Evolutionary conservation across 2,113 vertebrate genomes (phyloP).

Genomic region (Crypturellus undulatus): DNA sequence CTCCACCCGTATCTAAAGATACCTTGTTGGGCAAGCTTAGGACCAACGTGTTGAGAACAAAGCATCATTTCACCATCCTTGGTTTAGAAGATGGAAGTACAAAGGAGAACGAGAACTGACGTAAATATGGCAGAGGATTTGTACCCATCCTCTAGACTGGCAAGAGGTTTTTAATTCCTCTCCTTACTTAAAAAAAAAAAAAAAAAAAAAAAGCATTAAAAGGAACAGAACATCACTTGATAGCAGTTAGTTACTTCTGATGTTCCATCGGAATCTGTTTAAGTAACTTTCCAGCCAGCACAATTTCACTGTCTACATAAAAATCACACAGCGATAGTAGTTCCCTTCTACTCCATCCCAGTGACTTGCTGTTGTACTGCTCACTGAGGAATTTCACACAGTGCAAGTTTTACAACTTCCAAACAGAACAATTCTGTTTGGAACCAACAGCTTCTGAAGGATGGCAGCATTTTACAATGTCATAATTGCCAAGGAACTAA

Average conservation of each 20-base stretch:
- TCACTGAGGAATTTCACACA: neutral
- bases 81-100: neutral
- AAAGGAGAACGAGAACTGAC: neutral
- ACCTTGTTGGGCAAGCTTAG: neutral
- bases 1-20: accelerated
- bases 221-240: neutral
- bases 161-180: neutral
- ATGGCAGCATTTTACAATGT: neutral
- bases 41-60: neutral
- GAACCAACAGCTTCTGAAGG: neutral
- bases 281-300: neutral
- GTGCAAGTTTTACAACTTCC: neutral
- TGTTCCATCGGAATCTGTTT: neutral
- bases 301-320: neutral
- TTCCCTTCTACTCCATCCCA: neutral
- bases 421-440: neutral
- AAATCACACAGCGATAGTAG: neutral
- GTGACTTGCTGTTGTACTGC: neutral
- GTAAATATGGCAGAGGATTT: neutral
- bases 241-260: neutral
- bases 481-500: neutral
- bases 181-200: neutral
- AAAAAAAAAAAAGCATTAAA: neutral
- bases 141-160: neutral
- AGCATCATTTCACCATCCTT: neutral